These are phyloP conservation scores for Apeltes quadracus DNA, from an alignment of 2,113 vertebrate genomes.

Conservation along the genomic window DNA sequence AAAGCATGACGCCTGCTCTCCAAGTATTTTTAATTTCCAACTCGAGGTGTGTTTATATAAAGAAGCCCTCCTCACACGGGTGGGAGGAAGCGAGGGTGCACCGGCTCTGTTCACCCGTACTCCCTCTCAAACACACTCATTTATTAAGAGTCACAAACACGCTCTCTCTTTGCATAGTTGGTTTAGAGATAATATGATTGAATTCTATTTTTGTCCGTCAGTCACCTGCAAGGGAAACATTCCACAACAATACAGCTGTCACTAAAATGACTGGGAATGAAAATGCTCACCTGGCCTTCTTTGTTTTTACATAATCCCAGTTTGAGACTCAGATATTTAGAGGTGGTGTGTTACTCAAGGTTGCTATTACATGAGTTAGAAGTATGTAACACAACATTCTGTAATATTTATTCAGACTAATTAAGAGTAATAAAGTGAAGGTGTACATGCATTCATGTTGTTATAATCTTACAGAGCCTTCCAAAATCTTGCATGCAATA, in stretches of 20 bases:
- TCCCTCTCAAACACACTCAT: constrained; percentile 33
- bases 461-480: not conserved
- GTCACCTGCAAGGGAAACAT: constrained; percentile 58
- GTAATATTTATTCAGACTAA: not conserved
- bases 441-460: not conserved
- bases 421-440: not conserved
- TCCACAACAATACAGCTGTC: constrained; percentile 24
- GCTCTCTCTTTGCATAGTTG: constrained; percentile 13
- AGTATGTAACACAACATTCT: not conserved
- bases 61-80: constrained; percentile 58
- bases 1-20: constrained; percentile 47
- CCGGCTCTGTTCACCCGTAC: constrained; percentile 23
- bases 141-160: constrained; percentile 28
- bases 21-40: constrained; percentile 72
- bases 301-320: constrained; percentile 20
- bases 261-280: constrained; percentile 43
- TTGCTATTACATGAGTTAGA: constrained; percentile 14
- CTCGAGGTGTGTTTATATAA: constrained; percentile 68
- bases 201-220: constrained; percentile 57
- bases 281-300: constrained; percentile 24
- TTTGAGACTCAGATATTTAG: not conserved
- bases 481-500: not conserved
- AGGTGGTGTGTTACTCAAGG: not conserved
- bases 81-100: constrained; percentile 47
- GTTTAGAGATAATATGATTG: constrained; percentile 68